Evolutionary conservation across 2,888 invertebrate genomes (phyloP).

Genomic region (Cephus rjabovi): DNA sequence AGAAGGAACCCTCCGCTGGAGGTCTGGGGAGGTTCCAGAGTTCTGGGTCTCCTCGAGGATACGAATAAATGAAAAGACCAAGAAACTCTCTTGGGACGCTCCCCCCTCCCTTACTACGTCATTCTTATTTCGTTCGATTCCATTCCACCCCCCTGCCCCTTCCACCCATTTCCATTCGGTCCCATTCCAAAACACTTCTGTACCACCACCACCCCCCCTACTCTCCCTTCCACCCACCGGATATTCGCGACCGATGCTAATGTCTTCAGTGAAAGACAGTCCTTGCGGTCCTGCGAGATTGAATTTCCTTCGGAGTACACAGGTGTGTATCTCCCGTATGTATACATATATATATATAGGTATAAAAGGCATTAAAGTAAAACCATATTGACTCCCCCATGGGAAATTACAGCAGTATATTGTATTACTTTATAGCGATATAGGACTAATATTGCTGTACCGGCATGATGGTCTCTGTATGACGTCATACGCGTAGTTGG

Average conservation of each 20-base stretch:
- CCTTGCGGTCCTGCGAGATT: neutral
- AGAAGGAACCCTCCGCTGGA: neutral
- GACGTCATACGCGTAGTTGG: neutral
- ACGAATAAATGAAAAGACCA: neutral
- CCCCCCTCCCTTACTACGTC: neutral
- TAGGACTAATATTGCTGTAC: neutral
- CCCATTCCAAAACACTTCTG: neutral
- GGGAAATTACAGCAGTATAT: neutral
- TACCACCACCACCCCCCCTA: neutral
- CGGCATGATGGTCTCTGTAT: neutral
- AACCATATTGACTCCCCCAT: neutral
- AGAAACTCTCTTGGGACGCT: neutral
- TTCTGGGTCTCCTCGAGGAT: neutral
- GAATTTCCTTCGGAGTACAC: neutral
- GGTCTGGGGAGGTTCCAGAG: neutral
- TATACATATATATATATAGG: neutral
- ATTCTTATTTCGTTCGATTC: neutral
- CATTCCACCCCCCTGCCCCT: neutral
- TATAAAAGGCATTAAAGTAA: neutral
- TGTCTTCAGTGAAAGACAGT: neutral
- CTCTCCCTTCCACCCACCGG: neutral
- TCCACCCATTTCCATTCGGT: neutral
- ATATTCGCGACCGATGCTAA: neutral
- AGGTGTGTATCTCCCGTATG: neutral
- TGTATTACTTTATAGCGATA: neutral